phyloP scores from a whole-genome alignment of 2,888 invertebrate species.

The Chymomyza caudatula region DNA sequence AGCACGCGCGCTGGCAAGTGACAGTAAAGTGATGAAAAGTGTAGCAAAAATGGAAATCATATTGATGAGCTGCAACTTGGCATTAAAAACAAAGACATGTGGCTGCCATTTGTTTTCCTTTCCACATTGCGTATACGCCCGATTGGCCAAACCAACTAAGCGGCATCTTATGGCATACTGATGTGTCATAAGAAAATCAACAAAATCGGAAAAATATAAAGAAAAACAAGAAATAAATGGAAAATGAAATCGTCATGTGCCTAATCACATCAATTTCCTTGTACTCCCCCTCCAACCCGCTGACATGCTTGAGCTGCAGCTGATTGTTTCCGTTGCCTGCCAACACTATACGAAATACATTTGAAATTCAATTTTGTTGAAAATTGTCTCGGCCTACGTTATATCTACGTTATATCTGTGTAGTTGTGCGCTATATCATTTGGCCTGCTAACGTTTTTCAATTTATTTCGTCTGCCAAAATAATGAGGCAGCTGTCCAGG shows the following conservation, averaged over 20 bases:
- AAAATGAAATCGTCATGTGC: conserved; percentile 44
- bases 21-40: no score
- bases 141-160: conserved; percentile 24
- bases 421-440: not conserved
- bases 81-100: not conserved
- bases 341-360: conserved; percentile 14
- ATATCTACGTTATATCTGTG: conserved; percentile 36
- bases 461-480: conserved; percentile 63
- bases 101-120: not conserved
- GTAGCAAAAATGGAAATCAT: not conserved
- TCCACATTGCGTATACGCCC: conserved; percentile 24
- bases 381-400: conserved; percentile 45
- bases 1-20: not conserved
- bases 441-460: conserved; percentile 55
- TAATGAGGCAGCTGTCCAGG: conserved; percentile 46
- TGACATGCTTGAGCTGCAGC: conserved; percentile 7
- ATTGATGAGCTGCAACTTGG: no score
- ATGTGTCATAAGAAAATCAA: not conserved
- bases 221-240: conserved; percentile 23
- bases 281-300: conserved; percentile 1
- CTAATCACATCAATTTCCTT: conserved; percentile 51
- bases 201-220: not conserved
- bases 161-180: conserved; percentile 26
- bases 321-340: conserved; percentile 56
- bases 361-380: conserved; percentile 62